Evolutionary conservation across 2,113 vertebrate genomes (phyloP).

Genomic region (Sporophila hypoxantha): DNA sequence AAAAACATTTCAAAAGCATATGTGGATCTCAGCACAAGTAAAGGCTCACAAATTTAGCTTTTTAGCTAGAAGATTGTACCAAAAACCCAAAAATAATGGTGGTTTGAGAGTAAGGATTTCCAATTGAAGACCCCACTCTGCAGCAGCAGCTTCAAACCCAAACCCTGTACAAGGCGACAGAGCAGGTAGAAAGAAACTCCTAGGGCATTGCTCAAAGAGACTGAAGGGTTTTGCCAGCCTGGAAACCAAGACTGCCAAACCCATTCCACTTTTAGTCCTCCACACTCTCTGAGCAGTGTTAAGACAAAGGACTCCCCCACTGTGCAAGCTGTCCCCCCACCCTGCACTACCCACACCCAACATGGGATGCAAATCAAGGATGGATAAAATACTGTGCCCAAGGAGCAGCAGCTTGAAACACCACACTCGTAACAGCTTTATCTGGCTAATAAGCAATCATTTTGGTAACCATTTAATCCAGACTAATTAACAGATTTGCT

Average conservation of each 20-base stretch:
- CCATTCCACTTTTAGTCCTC: neutral
- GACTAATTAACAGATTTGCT: neutral
- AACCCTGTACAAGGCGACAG: neutral
- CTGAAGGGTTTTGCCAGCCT: neutral
- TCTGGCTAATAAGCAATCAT: neutral
- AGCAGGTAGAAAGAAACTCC: neutral
- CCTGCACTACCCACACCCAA: rapidly evolving
- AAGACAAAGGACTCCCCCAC: neutral
- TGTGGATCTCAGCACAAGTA: neutral
- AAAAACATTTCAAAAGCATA: neutral
- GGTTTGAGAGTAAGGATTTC: neutral
- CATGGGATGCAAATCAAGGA: rapidly evolving
- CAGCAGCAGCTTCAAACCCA: neutral
- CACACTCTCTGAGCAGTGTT: neutral
- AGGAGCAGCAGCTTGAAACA: neutral
- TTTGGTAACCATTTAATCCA: conserved; percentile 17
- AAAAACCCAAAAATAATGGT: neutral
- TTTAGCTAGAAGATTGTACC: neutral
- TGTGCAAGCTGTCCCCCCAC: rapidly evolving
- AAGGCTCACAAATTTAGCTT: neutral
- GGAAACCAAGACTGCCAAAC: neutral
- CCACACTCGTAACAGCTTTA: neutral
- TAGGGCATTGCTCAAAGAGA: rapidly evolving
- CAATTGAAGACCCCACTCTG: neutral
- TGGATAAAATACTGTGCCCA: neutral